Evolutionary conservation across 2,113 vertebrate genomes (phyloP).

Genomic region (Amphilophus citrinellus): DNA sequence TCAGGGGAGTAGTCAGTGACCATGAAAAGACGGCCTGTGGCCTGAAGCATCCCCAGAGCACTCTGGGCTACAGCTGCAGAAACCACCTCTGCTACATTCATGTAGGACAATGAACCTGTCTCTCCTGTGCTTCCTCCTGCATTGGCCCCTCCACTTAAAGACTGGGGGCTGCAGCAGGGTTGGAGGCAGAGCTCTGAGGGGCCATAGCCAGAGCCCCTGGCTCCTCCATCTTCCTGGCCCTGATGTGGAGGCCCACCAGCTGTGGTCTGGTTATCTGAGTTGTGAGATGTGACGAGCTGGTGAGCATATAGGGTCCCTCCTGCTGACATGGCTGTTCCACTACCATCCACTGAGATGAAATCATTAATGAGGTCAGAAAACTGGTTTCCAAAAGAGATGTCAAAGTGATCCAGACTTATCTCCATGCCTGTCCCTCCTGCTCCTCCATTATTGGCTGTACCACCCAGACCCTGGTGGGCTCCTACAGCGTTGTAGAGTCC

Average conservation of each 20-base stretch:
- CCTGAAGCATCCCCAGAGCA: slow-evolving; percentile 94
- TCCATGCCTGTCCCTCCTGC: slow-evolving; percentile 91
- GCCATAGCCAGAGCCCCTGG: slow-evolving; percentile 86
- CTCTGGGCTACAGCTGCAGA: slow-evolving; percentile 92
- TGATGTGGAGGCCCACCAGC: slow-evolving; percentile 70
- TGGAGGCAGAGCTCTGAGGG: slow-evolving; percentile 94
- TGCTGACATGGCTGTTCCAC: slow-evolving; percentile 82
- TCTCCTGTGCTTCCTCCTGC: slow-evolving; percentile 82
- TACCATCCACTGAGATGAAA: slow-evolving; percentile 97
- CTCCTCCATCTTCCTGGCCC: slow-evolving; percentile 85
- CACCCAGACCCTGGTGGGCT: slow-evolving; percentile 85
- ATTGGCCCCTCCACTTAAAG: slow-evolving; percentile 76
- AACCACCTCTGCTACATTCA: slow-evolving; percentile 98
- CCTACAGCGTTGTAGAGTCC: slow-evolving; percentile 90
- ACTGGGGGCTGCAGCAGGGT: slow-evolving; percentile 96
- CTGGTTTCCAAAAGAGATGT: slow-evolving; percentile 99
- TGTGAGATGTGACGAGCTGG: slow-evolving; percentile 89
- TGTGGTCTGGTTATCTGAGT: slow-evolving; percentile 82
- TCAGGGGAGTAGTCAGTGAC: slow-evolving; percentile 99
- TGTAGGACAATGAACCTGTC: slow-evolving; percentile 91
- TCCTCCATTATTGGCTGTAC: slow-evolving; percentile 70
- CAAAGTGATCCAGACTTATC: slow-evolving; percentile 98
- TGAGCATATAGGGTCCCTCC: slow-evolving; percentile 88
- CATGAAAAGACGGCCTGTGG: slow-evolving; percentile 96
- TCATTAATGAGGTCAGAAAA: slow-evolving; percentile 99